Evolutionary conservation across 2,888 invertebrate species (phyloP).

Genomic region (Lacanobia oleracea): DNA sequence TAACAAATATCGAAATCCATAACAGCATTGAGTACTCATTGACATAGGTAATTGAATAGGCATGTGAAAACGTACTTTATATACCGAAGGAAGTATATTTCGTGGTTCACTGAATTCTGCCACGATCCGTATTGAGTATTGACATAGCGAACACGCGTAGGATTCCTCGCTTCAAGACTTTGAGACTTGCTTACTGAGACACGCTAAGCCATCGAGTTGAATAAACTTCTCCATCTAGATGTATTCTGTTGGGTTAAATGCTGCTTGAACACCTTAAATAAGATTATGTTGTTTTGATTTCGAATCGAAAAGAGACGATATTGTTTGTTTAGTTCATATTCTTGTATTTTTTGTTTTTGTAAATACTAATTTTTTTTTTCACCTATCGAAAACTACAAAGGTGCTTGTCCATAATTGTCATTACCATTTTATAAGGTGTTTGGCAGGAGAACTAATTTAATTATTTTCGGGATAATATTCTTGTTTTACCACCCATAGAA

Average conservation of each 20-base stretch:
- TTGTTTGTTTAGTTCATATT: neutral
- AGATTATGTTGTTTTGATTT: neutral
- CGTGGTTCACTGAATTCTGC: slow-evolving; percentile 47
- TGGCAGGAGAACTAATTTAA: too few species aligned
- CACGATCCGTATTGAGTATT: slow-evolving; percentile 28
- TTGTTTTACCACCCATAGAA: too few species aligned
- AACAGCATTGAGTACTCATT: slow-evolving; percentile 34
- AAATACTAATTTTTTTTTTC: too few species aligned
- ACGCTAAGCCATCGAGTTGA: slow-evolving; percentile 5
- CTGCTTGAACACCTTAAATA: neutral
- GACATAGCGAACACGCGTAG: slow-evolving; percentile 15
- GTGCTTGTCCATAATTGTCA: too few species aligned
- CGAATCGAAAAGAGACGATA: neutral
- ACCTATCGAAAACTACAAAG: too few species aligned
- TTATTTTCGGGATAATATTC: too few species aligned
- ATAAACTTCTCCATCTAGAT: slow-evolving; percentile 12
- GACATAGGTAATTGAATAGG: slow-evolving; percentile 32
- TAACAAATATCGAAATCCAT: slow-evolving; percentile 16
- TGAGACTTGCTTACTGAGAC: slow-evolving; percentile 28
- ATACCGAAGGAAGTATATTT: slow-evolving; percentile 33
- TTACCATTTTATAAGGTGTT: too few species aligned
- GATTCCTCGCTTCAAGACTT: slow-evolving; percentile 2
- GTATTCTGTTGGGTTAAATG: neutral
- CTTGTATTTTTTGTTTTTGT: too few species aligned
- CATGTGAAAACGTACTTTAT: slow-evolving; percentile 7